Conservation (phyloP, 2,113 vertebrate genomes). For the Sceloporus undulatus region DNA sequence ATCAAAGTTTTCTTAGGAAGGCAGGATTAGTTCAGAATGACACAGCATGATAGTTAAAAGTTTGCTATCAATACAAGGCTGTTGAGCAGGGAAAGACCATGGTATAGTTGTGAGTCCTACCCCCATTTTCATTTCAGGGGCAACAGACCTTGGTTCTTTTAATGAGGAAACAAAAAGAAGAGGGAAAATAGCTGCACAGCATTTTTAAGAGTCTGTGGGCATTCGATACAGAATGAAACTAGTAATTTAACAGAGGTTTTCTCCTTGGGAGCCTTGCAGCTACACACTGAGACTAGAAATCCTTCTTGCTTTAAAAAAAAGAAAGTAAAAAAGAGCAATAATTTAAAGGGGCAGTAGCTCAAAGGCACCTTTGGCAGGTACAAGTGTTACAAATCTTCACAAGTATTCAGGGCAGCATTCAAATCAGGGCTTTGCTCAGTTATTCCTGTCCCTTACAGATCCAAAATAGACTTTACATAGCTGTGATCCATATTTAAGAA, state of each 20-base stretch:
- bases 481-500: background rate
- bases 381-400: background rate
- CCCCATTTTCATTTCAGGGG: conserved; percentile 53
- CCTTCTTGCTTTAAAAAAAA: conserved; percentile 37
- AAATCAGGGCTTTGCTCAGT: background rate
- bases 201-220: conserved; percentile 44
- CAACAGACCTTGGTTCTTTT: conserved; percentile 32
- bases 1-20: conserved; percentile 68
- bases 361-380: background rate
- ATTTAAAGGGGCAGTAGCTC: conserved; percentile 6
- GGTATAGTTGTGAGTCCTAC: conserved; percentile 27
- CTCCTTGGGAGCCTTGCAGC: conserved; percentile 31
- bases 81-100: conserved; percentile 46
- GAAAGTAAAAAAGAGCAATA: background rate
- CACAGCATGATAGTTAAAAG: conserved; percentile 60
- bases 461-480: background rate
- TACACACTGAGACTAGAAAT: conserved; percentile 38
- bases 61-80: conserved; percentile 50
- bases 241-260: conserved; percentile 37
- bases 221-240: conserved; percentile 52
- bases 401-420: background rate
- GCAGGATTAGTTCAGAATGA: conserved; percentile 70
- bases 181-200: conserved; percentile 31
- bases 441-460: background rate
- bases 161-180: conserved; percentile 32